Evolutionary conservation across 2,888 invertebrate genomes (phyloP).

Genomic region (Agrilus biguttatus): DNA sequence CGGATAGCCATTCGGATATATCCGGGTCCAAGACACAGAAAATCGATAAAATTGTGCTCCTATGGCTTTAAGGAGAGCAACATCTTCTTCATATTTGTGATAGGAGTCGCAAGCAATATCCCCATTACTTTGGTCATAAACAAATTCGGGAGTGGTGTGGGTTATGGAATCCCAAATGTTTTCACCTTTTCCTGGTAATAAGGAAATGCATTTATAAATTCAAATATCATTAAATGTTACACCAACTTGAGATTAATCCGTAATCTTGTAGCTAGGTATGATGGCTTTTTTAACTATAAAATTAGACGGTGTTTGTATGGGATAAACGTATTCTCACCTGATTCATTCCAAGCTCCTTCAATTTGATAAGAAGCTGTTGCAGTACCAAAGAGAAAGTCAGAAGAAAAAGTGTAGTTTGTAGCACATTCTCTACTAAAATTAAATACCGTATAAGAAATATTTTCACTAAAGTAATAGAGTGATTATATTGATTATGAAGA

Average conservation of each 20-base stretch:
- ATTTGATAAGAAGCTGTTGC: conserved; percentile 26
- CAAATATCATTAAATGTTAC: no score
- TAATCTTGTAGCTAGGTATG: no score
- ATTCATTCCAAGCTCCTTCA: conserved; percentile 27
- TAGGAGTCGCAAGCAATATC: conserved; percentile 54
- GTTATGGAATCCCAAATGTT: conserved; percentile 56
- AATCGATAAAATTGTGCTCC: conserved; percentile 43
- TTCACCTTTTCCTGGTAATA: conserved; percentile 39
- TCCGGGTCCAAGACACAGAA: conserved; percentile 52
- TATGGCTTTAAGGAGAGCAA: conserved; percentile 37
- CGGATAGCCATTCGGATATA: conserved; percentile 42
- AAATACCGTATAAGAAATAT: no score
- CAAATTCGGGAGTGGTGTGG: conserved; percentile 33
- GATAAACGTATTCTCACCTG: conserved; percentile 10
- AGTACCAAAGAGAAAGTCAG: conserved; percentile 21
- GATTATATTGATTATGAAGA: no score
- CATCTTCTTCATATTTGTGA: conserved; percentile 44
- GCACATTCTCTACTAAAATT: no score
- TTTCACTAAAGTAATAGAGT: no score
- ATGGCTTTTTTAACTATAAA: no score
- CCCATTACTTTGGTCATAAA: conserved; percentile 39
- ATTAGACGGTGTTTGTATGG: no score
- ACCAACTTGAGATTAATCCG: no score
- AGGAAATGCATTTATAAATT: neutral
- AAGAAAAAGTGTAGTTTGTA: conserved; percentile 13